Evolutionary conservation across 2,113 vertebrate genomes (phyloP).

Genomic region (Holacanthus passer): DNA sequence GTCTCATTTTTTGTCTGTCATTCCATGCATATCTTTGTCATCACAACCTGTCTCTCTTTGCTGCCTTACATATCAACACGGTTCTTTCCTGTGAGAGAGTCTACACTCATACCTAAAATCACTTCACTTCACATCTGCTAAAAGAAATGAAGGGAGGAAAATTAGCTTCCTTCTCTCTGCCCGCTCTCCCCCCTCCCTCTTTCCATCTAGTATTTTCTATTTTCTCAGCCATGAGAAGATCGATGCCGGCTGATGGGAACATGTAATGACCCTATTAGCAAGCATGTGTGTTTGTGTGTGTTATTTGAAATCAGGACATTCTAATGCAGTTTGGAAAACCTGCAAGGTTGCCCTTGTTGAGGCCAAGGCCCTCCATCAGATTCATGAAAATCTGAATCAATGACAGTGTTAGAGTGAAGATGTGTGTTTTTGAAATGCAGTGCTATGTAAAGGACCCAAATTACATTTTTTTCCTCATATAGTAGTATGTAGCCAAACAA

Average conservation of each 20-base stretch:
- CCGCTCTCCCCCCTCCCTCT: background rate
- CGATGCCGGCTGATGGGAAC: slow-evolving; percentile 49
- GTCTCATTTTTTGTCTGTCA: background rate
- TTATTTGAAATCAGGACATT: slow-evolving; percentile 17
- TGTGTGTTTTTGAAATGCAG: background rate
- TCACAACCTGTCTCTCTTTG: background rate
- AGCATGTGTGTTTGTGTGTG: slow-evolving; percentile 29
- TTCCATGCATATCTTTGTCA: slow-evolving; percentile 6
- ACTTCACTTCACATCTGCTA: slow-evolving; percentile 4
- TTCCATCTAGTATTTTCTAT: slow-evolving; percentile 43
- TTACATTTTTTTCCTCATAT: no score
- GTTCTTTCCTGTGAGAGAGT: background rate
- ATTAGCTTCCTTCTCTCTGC: background rate
- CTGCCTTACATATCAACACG: background rate
- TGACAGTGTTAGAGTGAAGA: background rate
- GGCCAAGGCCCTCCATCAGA: background rate
- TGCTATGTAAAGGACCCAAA: no score
- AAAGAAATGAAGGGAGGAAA: background rate
- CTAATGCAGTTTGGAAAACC: background rate
- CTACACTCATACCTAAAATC: background rate
- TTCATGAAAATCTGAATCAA: background rate
- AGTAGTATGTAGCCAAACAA: background rate
- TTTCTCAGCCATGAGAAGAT: slow-evolving; percentile 49
- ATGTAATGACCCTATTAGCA: slow-evolving; percentile 46
- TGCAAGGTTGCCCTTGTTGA: background rate